Evolutionary conservation across 2,888 invertebrate genomes (phyloP).

Genomic region (Glaucopsyche alexis): DNA sequence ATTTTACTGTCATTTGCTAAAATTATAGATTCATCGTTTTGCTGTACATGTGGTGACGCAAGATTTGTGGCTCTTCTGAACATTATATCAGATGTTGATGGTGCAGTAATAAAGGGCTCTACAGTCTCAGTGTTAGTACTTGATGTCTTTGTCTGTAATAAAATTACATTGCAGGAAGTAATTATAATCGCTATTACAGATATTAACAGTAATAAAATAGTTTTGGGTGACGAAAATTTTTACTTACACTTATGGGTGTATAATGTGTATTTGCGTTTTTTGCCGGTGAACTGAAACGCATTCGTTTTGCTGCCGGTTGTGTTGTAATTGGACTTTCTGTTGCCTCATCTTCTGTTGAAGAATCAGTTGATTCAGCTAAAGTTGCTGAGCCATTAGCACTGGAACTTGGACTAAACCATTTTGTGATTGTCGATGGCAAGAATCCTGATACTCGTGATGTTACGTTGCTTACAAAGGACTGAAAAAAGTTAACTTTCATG

Average conservation of each 20-base stretch:
- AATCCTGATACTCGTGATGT: constrained; percentile 82
- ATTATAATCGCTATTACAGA: background rate
- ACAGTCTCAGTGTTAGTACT: constrained; percentile 45
- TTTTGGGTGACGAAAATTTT: background rate
- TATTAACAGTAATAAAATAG: background rate
- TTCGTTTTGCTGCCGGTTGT: constrained; percentile 73
- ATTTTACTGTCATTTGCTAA: constrained; percentile 46
- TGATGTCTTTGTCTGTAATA: constrained; percentile 46
- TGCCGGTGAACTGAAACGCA: constrained; percentile 49
- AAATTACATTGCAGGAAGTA: background rate
- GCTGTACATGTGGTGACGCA: constrained; percentile 46
- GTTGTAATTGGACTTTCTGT: constrained; percentile 45
- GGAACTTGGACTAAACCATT: constrained; percentile 72
- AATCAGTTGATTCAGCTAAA: constrained; percentile 60
- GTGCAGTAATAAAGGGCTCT: constrained; percentile 45
- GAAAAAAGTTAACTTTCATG: constrained; percentile 48
- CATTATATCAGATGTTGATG: constrained; percentile 44
- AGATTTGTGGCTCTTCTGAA: constrained; percentile 48
- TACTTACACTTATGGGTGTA: constrained; percentile 50
- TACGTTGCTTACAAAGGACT: constrained; percentile 86
- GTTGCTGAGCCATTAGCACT: constrained; percentile 65
- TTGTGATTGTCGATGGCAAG: constrained; percentile 80
- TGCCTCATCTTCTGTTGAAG: constrained; percentile 65
- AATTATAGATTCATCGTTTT: constrained; percentile 44
- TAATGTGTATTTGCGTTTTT: constrained; percentile 39